These are phyloP conservation scores for Pangasius sanitwongsei DNA, from an alignment of 2,797 vertebrate species.

Conservation along the genomic window DNA sequence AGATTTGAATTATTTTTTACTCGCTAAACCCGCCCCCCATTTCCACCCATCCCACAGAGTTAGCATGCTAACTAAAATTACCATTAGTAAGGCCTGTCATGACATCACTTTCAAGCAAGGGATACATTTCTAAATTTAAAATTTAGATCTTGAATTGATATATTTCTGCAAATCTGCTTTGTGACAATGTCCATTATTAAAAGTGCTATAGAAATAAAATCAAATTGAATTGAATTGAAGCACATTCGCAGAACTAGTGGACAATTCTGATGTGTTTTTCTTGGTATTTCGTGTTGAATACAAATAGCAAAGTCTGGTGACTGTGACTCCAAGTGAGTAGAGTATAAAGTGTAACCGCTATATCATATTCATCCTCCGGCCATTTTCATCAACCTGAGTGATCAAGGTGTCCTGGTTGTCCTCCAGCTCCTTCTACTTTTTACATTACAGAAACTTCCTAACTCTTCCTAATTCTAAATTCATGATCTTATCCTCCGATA, in stretches of 20 bases:
- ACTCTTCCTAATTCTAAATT: not conserved
- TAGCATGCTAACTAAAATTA: too few relatives aligned
- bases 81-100: too few relatives aligned
- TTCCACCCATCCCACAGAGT: too few relatives aligned
- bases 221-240: too few relatives aligned
- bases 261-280: not conserved
- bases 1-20: too few relatives aligned
- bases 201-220: too few relatives aligned
- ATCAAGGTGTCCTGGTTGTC: not conserved
- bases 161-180: too few relatives aligned
- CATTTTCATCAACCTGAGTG: not conserved
- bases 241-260: not conserved
- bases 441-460: not conserved
- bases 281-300: not conserved
- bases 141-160: too few relatives aligned
- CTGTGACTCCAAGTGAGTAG: not conserved
- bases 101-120: too few relatives aligned
- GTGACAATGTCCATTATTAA: too few relatives aligned
- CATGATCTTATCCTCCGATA: not conserved
- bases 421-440: not conserved
- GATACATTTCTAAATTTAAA: too few relatives aligned
- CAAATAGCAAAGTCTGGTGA: not conserved
- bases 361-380: not conserved
- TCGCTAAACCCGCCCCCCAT: too few relatives aligned
- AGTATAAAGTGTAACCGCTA: not conserved